These are phyloP conservation scores for Oreochromis grahami DNA, from an alignment of 2,797 vertebrate species.

Conservation along the genomic window DNA sequence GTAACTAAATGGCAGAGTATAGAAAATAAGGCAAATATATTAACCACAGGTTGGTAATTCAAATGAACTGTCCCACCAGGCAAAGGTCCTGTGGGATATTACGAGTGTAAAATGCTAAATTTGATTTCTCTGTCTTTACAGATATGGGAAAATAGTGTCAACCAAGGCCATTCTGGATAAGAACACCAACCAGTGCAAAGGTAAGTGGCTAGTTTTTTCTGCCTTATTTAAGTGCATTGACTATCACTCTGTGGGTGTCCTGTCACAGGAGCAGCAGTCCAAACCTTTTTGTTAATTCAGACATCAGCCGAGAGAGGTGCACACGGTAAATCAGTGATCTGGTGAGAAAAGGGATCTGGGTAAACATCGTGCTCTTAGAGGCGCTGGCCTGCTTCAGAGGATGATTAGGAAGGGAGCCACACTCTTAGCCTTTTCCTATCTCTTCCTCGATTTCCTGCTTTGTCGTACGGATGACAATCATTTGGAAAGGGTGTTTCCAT, in stretches of 20 bases:
- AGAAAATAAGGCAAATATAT: slow-evolving; percentile 23
- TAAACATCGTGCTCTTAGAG: slow-evolving; percentile 35
- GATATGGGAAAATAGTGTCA: slow-evolving; percentile 97
- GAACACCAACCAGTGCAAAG: slow-evolving; percentile 99
- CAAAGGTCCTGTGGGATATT: neutral
- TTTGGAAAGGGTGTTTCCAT: slow-evolving; percentile 8
- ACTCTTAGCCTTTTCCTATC: neutral
- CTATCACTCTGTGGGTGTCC: slow-evolving; percentile 5
- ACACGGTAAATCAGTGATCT: slow-evolving; percentile 32
- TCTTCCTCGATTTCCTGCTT: slow-evolving; percentile 24
- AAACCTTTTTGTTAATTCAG: slow-evolving; percentile 19
- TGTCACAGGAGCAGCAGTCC: slow-evolving; percentile 7
- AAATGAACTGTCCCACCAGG: neutral
- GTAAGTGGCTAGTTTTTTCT: slow-evolving; percentile 65
- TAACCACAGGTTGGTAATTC: neutral
- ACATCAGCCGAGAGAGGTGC: slow-evolving; percentile 18
- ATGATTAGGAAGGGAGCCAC: neutral
- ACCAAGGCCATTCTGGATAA: slow-evolving; percentile 99
- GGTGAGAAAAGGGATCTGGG: slow-evolving; percentile 20
- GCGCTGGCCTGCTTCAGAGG: neutral
- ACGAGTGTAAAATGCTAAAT: neutral
- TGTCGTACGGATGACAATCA: slow-evolving; percentile 10
- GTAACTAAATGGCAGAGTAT: slow-evolving; percentile 31
- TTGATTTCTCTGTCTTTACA: slow-evolving; percentile 61
- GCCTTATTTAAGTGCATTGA: neutral